Conservation (phyloP, 2,888 invertebrate genomes). For the Drosophila barbarae region DNA sequence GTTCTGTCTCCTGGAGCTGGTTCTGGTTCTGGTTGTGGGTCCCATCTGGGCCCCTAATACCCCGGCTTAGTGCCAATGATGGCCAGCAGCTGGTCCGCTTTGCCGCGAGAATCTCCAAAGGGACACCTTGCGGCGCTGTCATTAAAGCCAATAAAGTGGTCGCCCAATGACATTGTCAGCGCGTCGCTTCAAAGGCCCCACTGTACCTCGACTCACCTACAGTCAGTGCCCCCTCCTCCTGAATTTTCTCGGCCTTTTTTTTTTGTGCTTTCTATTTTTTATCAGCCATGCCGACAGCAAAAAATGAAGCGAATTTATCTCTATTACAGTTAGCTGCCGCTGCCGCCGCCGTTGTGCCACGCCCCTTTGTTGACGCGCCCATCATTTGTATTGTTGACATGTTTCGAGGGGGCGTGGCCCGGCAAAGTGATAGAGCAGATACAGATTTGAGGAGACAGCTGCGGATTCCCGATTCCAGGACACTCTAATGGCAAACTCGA, state of each 20-base stretch:
- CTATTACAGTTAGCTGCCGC: slow-evolving; percentile 68
- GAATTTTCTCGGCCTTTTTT: slow-evolving; percentile 23
- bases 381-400: slow-evolving; percentile 74
- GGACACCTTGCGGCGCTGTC: slow-evolving; percentile 52
- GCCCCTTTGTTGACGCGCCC: slow-evolving; percentile 59
- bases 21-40: not conserved
- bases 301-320: slow-evolving; percentile 73
- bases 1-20: not conserved
- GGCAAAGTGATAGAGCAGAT: slow-evolving; percentile 57
- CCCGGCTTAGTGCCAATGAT: slow-evolving; percentile 48
- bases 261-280: slow-evolving; percentile 35
- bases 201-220: not conserved
- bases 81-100: slow-evolving; percentile 60
- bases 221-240: slow-evolving; percentile 3
- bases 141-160: slow-evolving; percentile 65
- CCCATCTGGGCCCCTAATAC: slow-evolving; percentile 26
- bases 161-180: slow-evolving; percentile 71
- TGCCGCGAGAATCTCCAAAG: slow-evolving; percentile 24
- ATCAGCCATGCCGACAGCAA: slow-evolving; percentile 53
- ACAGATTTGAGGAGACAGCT: slow-evolving; percentile 65
- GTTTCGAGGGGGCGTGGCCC: slow-evolving; percentile 34
- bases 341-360: slow-evolving; percentile 53
- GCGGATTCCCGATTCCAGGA: slow-evolving; percentile 39
- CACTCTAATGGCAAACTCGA: slow-evolving; percentile 30
- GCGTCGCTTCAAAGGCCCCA: slow-evolving; percentile 32